Percentiles rank a stretch among this genome's conserved stretches.
Evolutionary conservation across 2,113 vertebrate species (phyloP).

Genomic region (Willisornis vidua): DNA sequence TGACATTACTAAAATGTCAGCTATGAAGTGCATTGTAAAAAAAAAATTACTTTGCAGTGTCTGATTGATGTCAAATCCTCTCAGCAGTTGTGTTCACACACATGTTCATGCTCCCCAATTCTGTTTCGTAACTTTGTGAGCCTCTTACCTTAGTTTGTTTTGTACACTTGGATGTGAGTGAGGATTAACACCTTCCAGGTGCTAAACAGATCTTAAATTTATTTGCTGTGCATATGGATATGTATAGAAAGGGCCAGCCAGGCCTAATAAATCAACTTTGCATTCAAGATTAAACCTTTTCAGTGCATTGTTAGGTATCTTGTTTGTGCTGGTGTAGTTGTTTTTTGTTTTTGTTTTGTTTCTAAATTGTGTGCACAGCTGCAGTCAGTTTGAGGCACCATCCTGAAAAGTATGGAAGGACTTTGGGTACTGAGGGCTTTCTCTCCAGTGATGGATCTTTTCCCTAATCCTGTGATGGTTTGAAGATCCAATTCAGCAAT

Average conservation of each 20-base stretch:
- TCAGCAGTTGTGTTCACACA: not conserved
- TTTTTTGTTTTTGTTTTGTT: not conserved
- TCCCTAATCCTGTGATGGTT: not conserved
- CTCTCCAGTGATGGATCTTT: not conserved
- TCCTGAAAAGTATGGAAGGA: not conserved
- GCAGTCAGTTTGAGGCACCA: not conserved
- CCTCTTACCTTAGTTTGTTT: constrained; percentile 8
- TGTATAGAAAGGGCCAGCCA: not conserved
- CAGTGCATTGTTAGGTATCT: not conserved
- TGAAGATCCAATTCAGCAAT: not conserved
- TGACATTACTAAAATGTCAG: not conserved
- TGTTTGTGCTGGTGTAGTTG: not conserved
- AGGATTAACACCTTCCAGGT: not conserved
- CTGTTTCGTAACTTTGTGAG: not conserved
- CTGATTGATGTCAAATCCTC: not conserved
- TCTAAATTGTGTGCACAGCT: not conserved
- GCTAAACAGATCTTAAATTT: not conserved
- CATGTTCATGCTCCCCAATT: fast-evolving
- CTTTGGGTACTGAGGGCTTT: not conserved
- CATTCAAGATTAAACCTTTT: not conserved
- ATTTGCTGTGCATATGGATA: not conserved
- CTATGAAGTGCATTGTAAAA: not conserved
- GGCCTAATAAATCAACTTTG: not conserved
- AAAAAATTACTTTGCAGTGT: not conserved
- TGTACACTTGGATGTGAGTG: not conserved